phyloP scores from a whole-genome alignment of 2,113 vertebrate species.

The Emydocephalus ijimae region DNA sequence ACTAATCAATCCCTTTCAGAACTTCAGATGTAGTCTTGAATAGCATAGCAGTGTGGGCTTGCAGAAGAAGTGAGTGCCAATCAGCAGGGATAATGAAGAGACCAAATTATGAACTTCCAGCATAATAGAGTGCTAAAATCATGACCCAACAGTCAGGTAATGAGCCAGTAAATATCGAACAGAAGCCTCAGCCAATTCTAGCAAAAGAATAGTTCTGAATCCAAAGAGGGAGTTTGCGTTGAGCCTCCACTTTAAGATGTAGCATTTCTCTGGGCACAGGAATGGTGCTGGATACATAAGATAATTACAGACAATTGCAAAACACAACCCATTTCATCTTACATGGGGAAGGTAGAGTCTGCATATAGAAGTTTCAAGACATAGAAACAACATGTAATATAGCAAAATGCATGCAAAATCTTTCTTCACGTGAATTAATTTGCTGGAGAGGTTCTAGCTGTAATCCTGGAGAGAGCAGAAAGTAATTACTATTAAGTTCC shows the following conservation, averaged over 20 bases:
- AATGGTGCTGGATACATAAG: not conserved
- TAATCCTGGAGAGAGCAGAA: not conserved
- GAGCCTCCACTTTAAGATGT: not conserved
- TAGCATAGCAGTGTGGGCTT: not conserved
- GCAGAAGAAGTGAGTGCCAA: not conserved
- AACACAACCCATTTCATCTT: not conserved
- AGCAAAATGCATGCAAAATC: not conserved
- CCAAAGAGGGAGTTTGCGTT: not conserved
- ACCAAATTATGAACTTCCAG: slow-evolving; percentile 22
- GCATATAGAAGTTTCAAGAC: not conserved
- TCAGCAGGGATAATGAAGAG: slow-evolving; percentile 25
- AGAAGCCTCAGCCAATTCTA: not conserved
- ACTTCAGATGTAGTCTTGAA: slow-evolving; percentile 11
- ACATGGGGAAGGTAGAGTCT: not conserved
- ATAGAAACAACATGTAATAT: no score
- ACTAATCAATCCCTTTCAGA: slow-evolving; percentile 8
- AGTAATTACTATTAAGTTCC: no score
- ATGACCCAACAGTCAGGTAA: slow-evolving; percentile 20
- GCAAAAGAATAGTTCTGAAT: not conserved
- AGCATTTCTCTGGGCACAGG: not conserved
- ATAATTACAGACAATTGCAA: not conserved
- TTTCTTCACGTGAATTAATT: not conserved
- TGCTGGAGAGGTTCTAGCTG: not conserved
- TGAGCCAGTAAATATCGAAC: slow-evolving; percentile 9
- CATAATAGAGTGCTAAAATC: slow-evolving; percentile 21